phyloP scores from a whole-genome alignment of 2,797 vertebrate species.

The Trichosurus vulpecula region DNA sequence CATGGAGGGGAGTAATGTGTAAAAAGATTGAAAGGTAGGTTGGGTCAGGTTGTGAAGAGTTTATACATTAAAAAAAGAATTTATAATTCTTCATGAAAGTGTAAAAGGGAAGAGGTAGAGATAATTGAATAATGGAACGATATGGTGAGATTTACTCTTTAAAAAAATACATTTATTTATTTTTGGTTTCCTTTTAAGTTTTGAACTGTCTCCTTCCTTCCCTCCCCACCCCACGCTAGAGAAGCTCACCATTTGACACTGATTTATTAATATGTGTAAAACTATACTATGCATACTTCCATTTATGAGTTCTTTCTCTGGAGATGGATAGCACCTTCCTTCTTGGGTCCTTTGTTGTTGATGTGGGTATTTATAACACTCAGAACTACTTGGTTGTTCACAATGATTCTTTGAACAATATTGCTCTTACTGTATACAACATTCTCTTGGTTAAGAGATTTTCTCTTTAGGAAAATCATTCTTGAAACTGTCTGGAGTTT shows the following conservation, averaged over 20 bases:
- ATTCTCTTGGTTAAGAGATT: neutral
- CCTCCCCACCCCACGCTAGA: neutral
- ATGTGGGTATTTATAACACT: neutral
- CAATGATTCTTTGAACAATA: neutral
- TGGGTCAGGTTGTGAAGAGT: neutral
- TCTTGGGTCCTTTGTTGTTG: too few species aligned
- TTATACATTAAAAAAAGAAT: neutral
- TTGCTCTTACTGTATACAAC: neutral
- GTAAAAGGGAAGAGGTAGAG: neutral
- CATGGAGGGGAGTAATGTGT: neutral
- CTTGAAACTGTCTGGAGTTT: neutral
- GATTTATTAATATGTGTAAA: neutral
- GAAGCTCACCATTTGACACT: neutral
- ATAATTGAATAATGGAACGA: neutral
- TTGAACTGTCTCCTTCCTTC: neutral
- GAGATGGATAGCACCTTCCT: neutral
- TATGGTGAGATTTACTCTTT: neutral
- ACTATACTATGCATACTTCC: neutral
- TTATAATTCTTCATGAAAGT: neutral
- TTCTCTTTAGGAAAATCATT: neutral
- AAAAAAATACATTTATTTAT: too few species aligned
- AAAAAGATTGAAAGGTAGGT: neutral
- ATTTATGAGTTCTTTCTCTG: neutral
- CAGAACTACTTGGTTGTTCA: neutral
- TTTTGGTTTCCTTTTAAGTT: neutral